phyloP scores from a whole-genome alignment of 2,113 vertebrate genomes.

The western clawed frog (Xenopus tropicalis) region UCB_Xtro_10.0 CM004443.2:69361001-69361500 shows the following conservation, averaged over 20 bases:
- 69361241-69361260: constrained; percentile 27
- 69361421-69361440: constrained; percentile 77
- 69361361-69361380: too few relatives aligned
- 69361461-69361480: constrained; percentile 95
- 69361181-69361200: constrained; percentile 92
- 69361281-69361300: too few relatives aligned
- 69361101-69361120: constrained; percentile 87
- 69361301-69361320: too few relatives aligned
- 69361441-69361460: constrained; percentile 97
- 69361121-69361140: constrained; percentile 87
- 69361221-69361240: constrained; percentile 86
- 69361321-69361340: too few relatives aligned
- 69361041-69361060: constrained; percentile 98
- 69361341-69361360: too few relatives aligned
- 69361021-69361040: constrained; percentile 93
- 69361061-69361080: constrained; percentile 93
- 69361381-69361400: too few relatives aligned
- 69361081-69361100: constrained; percentile 94
- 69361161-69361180: constrained; percentile 91
- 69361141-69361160: constrained; percentile 94
- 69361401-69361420: too few relatives aligned
- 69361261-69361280: background rate
- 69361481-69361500: constrained; percentile 96
- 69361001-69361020: constrained; percentile 81
- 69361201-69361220: constrained; percentile 93